Conservation (phyloP, 2,888 invertebrate species). For the Thymelicus lineola region DNA sequence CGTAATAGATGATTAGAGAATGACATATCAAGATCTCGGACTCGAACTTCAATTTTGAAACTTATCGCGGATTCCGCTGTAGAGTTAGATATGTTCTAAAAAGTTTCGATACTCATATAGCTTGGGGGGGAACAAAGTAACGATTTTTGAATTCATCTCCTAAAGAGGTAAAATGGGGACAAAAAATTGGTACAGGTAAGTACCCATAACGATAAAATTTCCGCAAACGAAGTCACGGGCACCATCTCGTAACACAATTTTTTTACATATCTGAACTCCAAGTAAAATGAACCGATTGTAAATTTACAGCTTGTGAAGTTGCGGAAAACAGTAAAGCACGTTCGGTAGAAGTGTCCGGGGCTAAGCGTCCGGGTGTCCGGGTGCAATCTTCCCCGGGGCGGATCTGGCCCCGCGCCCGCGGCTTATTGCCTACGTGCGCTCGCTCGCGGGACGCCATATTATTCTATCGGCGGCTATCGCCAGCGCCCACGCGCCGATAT, state of each 20-base stretch:
- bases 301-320: slow-evolving; percentile 11
- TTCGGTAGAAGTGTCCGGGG: slow-evolving; percentile 24
- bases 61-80: too few species aligned
- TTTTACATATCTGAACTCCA: neutral
- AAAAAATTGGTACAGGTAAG: too few species aligned
- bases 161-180: too few species aligned
- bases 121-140: too few species aligned
- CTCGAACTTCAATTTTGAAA: too few species aligned
- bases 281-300: slow-evolving; percentile 4
- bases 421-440: slow-evolving; percentile 85
- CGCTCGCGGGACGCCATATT: slow-evolving; percentile 79
- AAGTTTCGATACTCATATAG: too few species aligned
- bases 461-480: slow-evolving; percentile 83
- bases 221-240: too few species aligned
- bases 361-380: slow-evolving; percentile 50
- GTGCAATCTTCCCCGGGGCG: slow-evolving; percentile 78
- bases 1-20: too few species aligned
- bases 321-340: slow-evolving; percentile 24
- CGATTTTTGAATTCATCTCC: too few species aligned
- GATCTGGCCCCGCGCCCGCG: slow-evolving; percentile 73
- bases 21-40: too few species aligned
- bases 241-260: too few species aligned
- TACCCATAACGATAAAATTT: neutral
- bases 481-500: slow-evolving; percentile 76
- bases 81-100: too few species aligned